phyloP scores from a whole-genome alignment of 92 coral and sea anemone species.

The Actinernus sp. region DNA sequence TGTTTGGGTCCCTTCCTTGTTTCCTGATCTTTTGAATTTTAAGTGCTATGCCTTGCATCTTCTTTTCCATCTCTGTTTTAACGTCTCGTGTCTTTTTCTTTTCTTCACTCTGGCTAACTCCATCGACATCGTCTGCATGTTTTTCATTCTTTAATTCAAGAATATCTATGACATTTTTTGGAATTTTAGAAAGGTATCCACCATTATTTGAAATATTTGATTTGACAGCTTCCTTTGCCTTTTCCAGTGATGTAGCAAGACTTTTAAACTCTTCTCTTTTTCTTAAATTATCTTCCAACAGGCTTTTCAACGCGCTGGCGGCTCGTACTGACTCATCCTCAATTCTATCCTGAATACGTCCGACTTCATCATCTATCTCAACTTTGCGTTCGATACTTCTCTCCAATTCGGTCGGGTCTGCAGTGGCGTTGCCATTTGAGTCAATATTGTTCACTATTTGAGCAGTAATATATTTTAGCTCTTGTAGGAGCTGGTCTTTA shows the following conservation, averaged over 20 bases:
- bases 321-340: conserved; percentile 62
- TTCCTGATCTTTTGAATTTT: conserved; percentile 24
- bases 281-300: conserved; percentile 37
- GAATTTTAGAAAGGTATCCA: not conserved
- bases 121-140: not conserved
- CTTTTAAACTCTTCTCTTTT: conserved; percentile 19
- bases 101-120: not conserved
- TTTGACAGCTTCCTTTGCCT: not conserved
- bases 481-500: conserved; percentile 15
- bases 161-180: conserved; percentile 2
- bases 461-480: conserved; percentile 22
- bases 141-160: not conserved
- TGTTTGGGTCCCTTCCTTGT: conserved; percentile 20
- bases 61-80: conserved; percentile 23
- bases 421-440: conserved; percentile 9
- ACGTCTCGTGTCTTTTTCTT: conserved; percentile 6
- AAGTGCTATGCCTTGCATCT: conserved; percentile 33
- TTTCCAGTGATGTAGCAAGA: not conserved
- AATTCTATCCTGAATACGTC: conserved; percentile 39
- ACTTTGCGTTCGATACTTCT: conserved; percentile 26
- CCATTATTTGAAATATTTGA: not conserved
- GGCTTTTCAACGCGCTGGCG: conserved; percentile 28
- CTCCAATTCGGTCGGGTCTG: not conserved
- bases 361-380: conserved; percentile 46
- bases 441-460: conserved; percentile 19